These are phyloP conservation scores for Pseudomyrmex cubaensis DNA, from an alignment of 1,140 invertebrate species.

Conservation along the genomic window DNA sequence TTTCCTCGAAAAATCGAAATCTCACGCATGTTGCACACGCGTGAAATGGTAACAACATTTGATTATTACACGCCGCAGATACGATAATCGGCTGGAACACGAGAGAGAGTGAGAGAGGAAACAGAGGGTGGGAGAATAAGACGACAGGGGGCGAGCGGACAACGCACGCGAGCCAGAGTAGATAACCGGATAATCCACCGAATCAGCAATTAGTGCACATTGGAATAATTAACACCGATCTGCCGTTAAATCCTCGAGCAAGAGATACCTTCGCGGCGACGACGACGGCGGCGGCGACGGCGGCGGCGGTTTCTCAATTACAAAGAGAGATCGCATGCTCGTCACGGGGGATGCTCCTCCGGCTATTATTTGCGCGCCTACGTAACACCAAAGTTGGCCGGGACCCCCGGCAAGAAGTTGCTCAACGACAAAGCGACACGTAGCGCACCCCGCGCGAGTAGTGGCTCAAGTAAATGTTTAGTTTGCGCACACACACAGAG, in stretches of 20 bases:
- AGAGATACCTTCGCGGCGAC: conserved; percentile 40
- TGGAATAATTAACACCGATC: conserved; percentile 74
- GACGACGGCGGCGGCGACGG: no score
- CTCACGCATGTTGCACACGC: background rate
- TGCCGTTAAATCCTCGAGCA: conserved; percentile 64
- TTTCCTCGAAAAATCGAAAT: no score
- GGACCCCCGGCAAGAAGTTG: conserved; percentile 39
- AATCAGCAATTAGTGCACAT: conserved; percentile 75
- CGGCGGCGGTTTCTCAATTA: conserved; percentile 62
- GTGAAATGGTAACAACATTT: background rate
- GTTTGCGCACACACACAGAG: conserved; percentile 15
- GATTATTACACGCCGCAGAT: conserved; percentile 39
- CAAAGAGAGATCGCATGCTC: conserved; percentile 49
- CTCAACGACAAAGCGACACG: conserved; percentile 38
- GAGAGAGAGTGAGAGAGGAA: background rate
- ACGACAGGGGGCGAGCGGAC: background rate
- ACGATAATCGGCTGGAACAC: no score
- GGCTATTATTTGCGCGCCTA: conserved; percentile 55
- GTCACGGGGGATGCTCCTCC: conserved; percentile 37
- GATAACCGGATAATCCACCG: conserved; percentile 74
- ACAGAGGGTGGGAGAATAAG: background rate
- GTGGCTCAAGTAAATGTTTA: conserved; percentile 41
- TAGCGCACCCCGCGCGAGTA: conserved; percentile 17
- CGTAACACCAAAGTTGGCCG: conserved; percentile 40
- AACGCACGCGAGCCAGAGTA: conserved; percentile 46